Evolutionary conservation across 2,888 invertebrate species (phyloP), one percentile per base, ranked within the genome.

Genomic region (Tridacna crocea): DNA sequence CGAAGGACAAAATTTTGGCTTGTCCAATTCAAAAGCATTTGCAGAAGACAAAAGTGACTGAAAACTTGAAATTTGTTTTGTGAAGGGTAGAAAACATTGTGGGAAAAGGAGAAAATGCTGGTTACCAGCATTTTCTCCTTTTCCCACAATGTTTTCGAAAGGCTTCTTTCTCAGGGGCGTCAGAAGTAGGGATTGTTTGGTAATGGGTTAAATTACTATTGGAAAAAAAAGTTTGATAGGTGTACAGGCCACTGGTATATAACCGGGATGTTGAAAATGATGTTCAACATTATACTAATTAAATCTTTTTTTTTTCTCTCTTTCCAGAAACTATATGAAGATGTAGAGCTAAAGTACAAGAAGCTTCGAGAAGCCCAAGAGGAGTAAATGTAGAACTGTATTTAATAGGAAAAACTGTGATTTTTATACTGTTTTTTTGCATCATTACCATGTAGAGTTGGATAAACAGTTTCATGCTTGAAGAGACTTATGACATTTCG

Each of bases 241-340:
- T 15, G 17, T 11, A 55, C 15, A 6, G 55, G 55, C 15, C 3
- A 55, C 3, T 3, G 3, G 2, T 55, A 55, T 19, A 19, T 19
- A 11, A 19, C 15, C 10, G 55, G 11, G 10, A 55, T 55, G 15
- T 55, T 55, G 15, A 55, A 55, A 19, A 61, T 1, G 24, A n/a
- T 4, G 19, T 61, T 8, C 1, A 61, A 61, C 19, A 13, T 22
- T 2, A 22, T 61, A 22, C 22, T 3, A 24, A 13, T n/a, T 4
- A 24, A 66, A 24, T 3, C 19, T 46, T 47, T 19, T 8, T 68
- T 19, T n/a, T 47, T 68, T 47, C 48, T 24, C n/a, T 22, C 19
- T 70, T 70, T 70, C 6, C 51, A 70, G 70, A 70, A 70, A 70
- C 47, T 70, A 51, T 70, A 51, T 70, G 70, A 70, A 51, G 70